Evolutionary conservation across 2,797 vertebrate genomes (phyloP), one percentile per base, ranked within the genome.

Genomic region (Muraenolepis orangiensis): DNA sequence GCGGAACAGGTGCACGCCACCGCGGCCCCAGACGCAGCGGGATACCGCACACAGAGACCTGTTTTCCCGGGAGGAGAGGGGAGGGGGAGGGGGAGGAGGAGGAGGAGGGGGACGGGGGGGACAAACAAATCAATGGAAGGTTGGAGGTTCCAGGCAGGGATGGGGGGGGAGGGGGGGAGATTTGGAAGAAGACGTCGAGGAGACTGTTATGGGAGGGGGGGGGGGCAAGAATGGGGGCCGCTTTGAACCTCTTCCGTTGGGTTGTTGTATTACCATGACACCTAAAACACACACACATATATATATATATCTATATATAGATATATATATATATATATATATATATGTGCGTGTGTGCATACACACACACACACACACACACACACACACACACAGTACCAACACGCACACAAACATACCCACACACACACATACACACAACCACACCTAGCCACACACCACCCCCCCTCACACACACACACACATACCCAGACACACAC

Each of bases 61-160:
- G 14, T 46, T 13, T 20, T 18, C 6, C 18, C 16, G 1, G 46
- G 18, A 20, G 11, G 20, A 7, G 46, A 2, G 46, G 72, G 38
- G 57, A 12, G 32, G 38, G 72, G 10, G 23, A 11, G 68, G 69
- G 30, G 20, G 20, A 29, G 72, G 18, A 18, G 0, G 11, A 8
- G 20, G 46, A 28, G 11, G 40, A 31, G 32, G 28, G 30, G 12
- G 72, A 5, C 32, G 28, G 61, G 14, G 64, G 85, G 76, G 82
- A 78, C 76, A 87, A 80, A 81, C 42, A 82, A 81, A 81, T 29
- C 80, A 74, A 73, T 70, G 38, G 82, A 84, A 75, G 80, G 80
- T 75, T 84, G 86, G 85, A 73, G 85, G 84, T 76, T 78, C 83
- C 80, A 70, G 31, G 76, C 74, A 38, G 80, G 72, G 78, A 85